A percentile compares a stretch with the other conserved stretches of the same genome.
These are phyloP conservation scores for Hetaerina americana DNA, from an alignment of 1,140 invertebrate genomes.

Conservation along the genomic window DNA sequence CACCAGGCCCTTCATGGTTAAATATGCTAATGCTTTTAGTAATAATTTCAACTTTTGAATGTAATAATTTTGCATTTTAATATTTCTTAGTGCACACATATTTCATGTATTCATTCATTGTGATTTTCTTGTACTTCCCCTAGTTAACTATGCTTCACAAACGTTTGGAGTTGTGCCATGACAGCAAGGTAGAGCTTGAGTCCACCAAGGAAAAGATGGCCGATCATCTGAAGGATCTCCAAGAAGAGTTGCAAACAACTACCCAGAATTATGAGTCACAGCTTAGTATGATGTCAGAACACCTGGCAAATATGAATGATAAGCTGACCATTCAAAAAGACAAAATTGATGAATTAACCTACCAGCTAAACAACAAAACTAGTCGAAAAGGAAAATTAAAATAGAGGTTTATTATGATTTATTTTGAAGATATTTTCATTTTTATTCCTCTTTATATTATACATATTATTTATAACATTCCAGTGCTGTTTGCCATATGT, in stretches of 20 bases:
- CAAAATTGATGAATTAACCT: slow-evolving; percentile 48
- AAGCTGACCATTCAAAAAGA: slow-evolving; percentile 69
- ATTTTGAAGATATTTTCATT: no score
- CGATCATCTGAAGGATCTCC: slow-evolving; percentile 18
- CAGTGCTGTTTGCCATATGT: background rate
- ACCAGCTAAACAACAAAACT: slow-evolving; percentile 34
- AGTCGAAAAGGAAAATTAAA: background rate
- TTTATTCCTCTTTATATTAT: background rate
- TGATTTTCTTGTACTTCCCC: no score
- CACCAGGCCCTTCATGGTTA: no score
- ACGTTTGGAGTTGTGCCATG: slow-evolving; percentile 25
- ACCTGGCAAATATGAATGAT: slow-evolving; percentile 82
- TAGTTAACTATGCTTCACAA: slow-evolving; percentile 14
- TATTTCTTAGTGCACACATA: no score
- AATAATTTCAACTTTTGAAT: no score
- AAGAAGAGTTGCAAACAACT: slow-evolving; percentile 47
- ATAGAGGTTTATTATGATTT: no score
- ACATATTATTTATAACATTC: background rate
- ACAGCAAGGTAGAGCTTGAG: slow-evolving; percentile 28
- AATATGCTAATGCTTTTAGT: no score
- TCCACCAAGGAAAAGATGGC: slow-evolving; percentile 17
- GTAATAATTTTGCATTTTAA: no score
- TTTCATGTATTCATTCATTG: no score
- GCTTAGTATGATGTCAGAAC: slow-evolving; percentile 79
- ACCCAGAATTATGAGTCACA: slow-evolving; percentile 76